Evolutionary conservation across 2,888 invertebrate species (phyloP), one percentile per base, ranked within the genome.

Genomic region (Xylocampa areola): DNA sequence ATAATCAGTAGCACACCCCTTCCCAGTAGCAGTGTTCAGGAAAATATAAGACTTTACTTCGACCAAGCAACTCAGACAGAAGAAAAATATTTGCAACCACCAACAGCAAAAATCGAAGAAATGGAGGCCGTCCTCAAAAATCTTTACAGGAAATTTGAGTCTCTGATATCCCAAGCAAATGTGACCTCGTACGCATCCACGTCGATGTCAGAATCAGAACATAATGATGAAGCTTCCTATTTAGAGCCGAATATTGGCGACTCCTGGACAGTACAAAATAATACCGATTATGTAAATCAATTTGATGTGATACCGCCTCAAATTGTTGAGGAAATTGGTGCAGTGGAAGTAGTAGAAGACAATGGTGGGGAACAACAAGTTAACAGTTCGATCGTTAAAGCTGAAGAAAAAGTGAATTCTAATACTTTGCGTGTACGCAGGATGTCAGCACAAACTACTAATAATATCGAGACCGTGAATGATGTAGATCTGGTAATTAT

Each of bases 381-480:
- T 3, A 55, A 17, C 25, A 54, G 17, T 45, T 37, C 55, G 2
- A 36, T 47, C 36, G 54, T 66, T 4, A 74, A 76, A 62, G 23
- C 32, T 33, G 78, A 76, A 39, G 64, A 54, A 2, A 59, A 45
- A 7, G 36, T 43, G 1, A 76, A 70, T 39, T 60, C 79, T 8
- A 81, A 69, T 17, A 53, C 55, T 0, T 29, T 76, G 25, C 77
- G 80, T 19, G 83, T 87, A n/a, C 81, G 88, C 27, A 80, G 88
- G 57, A 84, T 84, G 49, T 87, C 88, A 0, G 88, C 90, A 1
- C 87, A 89, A 58, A 88, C 88, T 1, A 88, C 87, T 1, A 86
- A 82, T 58, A 75, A 76, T 49, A 71, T 79, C 11, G 84, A 84
- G 57, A 33, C 41, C 32, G 33, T 29, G 10, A 33, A 43, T 21